These are phyloP conservation scores for Lagria hirta DNA, from an alignment of 2,888 invertebrate genomes.

Conservation along the genomic window DNA sequence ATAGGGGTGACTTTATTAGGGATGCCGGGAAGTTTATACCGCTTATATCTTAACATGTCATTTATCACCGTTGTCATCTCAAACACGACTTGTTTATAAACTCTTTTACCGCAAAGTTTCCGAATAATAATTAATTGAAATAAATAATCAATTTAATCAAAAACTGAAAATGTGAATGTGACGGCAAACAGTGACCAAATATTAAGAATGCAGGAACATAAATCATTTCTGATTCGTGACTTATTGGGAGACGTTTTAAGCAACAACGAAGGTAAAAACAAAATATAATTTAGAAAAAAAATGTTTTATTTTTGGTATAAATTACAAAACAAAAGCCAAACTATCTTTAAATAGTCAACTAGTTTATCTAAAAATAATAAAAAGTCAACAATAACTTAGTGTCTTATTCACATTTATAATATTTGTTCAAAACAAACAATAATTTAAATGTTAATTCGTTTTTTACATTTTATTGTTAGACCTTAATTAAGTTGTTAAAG, in stretches of 20 bases:
- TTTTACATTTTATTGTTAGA: too few relatives aligned
- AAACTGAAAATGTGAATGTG: conserved; percentile 18
- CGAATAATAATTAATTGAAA: background rate
- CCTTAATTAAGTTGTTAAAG: too few relatives aligned
- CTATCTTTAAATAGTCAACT: too few relatives aligned
- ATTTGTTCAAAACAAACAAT: too few relatives aligned
- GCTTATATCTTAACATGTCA: conserved; percentile 40
- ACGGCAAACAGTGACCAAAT: background rate
- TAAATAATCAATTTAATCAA: conserved; percentile 1
- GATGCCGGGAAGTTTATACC: conserved; percentile 38
- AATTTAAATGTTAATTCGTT: too few relatives aligned
- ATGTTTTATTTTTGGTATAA: too few relatives aligned
- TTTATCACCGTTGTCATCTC: conserved; percentile 36
- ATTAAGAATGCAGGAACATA: conserved; percentile 61
- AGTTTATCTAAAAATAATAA: too few relatives aligned
- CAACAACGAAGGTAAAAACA: conserved; percentile 33
- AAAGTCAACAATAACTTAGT: too few relatives aligned
- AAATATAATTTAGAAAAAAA: too few relatives aligned
- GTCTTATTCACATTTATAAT: too few relatives aligned
- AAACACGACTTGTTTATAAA: conserved; percentile 13
- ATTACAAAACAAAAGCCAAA: too few relatives aligned
- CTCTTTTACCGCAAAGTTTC: background rate
- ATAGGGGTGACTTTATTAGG: conserved; percentile 37
- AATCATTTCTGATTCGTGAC: conserved; percentile 84
- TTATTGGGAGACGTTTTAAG: conserved; percentile 74